Base-by-base conservation (phyloP, 2,888 invertebrate genomes). In the Erebia epiphron region DNA sequence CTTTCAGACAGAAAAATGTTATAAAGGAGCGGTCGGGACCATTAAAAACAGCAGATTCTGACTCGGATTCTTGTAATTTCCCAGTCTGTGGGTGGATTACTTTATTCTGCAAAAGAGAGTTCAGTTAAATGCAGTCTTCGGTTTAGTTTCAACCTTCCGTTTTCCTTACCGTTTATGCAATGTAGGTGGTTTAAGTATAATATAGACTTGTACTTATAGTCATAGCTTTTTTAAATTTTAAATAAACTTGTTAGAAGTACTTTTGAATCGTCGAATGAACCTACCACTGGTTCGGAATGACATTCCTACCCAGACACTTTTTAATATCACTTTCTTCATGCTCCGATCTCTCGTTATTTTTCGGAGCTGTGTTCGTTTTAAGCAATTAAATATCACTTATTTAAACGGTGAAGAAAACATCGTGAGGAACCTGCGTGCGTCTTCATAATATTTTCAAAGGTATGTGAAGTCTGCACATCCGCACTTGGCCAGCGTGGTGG, bases 11-110 rank as follows among this genome's bases (percentile, higher is more conserved):
- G 57, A 35, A n/a, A 58, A 35, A 10, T 35, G n/a, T 35, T 58
- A 35, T 58, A 58, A 35, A 13, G 3, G 10, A n/a, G 14, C 5
- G 18, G 61, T 46, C 18, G 18, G 18, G n/a, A 50, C 52, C 50
- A 11, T 64, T 64, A 26, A 64, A 61, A 50, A 50, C 63, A 35
- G 52, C 5, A 50, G 52, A 64, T 35, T n/a, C 52, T 16, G 63
- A 35, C 63, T 16, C 11, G 63, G 11, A 35, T 10, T 50, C 52
- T 64, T 52, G 50, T 50, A 52, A 50, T 52, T 64, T 16, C 9
- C 11, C 52, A n/a, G 50, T 21, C 9, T 50, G 62, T 35, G 63
- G 63, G 16, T 35, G 52, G 26, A 64, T 35, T 64, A 64, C 63
- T 52, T 52, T 61, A 64, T 50, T 35, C 35, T 64, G 63, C 21